Evolutionary conservation across 2,888 invertebrate genomes (phyloP).

Genomic region (Catocala fraxini): DNA sequence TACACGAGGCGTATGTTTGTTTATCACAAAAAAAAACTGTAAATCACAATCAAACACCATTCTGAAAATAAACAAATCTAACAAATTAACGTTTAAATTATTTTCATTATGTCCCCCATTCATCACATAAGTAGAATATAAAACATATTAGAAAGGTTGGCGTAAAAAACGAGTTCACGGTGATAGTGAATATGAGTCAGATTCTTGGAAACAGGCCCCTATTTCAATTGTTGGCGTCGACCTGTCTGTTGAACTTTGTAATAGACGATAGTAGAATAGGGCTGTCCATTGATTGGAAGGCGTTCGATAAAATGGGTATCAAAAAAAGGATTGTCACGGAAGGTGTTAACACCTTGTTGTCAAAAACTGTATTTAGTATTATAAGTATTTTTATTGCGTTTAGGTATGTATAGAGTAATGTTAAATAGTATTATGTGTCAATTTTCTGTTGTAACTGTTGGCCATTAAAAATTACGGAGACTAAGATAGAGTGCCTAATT

Average conservation of each 20-base stretch:
- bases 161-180: constrained; percentile 24
- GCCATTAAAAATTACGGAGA: too few relatives aligned
- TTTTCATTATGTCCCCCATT: constrained; percentile 12
- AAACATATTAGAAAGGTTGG: constrained; percentile 18
- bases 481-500: too few relatives aligned
- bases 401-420: too few relatives aligned
- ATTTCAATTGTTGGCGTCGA: constrained; percentile 65
- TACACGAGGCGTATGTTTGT: too few relatives aligned
- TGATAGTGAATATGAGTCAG: constrained; percentile 15
- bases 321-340: too few relatives aligned
- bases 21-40: too few relatives aligned
- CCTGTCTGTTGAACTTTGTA: constrained; percentile 54
- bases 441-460: too few relatives aligned
- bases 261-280: constrained; percentile 8
- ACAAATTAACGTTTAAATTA: neutral
- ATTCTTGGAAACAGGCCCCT: constrained; percentile 56
- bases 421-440: too few relatives aligned
- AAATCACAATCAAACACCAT: neutral
- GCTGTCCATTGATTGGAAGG: neutral
- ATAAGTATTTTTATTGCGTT: too few relatives aligned
- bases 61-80: constrained; percentile 1
- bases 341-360: too few relatives aligned
- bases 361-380: too few relatives aligned
- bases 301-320: neutral
- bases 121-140: constrained; percentile 2